These are phyloP conservation scores for Amia ocellicauda DNA, from an alignment of 2,113 vertebrate species.

Conservation along the genomic window DNA sequence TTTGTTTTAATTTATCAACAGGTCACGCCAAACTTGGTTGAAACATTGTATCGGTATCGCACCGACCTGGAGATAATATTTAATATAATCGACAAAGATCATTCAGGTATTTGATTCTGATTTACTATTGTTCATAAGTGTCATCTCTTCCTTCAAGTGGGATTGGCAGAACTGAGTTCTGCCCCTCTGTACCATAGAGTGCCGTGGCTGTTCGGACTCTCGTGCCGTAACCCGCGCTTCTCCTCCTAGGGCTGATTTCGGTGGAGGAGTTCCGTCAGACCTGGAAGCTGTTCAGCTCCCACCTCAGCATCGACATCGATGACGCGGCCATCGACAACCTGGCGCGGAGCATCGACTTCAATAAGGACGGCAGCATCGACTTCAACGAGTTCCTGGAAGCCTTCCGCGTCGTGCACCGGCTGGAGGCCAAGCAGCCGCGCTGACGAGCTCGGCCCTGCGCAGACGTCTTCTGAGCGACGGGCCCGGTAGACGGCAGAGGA, in stretches of 20 bases:
- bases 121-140: no score
- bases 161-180: no score
- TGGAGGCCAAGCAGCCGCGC: slow-evolving; percentile 58
- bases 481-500: slow-evolving; percentile 1
- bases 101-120: slow-evolving; percentile 75
- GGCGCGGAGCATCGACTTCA: slow-evolving; percentile 83
- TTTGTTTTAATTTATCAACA: slow-evolving; percentile 48
- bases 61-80: slow-evolving; percentile 90
- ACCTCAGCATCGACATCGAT: slow-evolving; percentile 67
- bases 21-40: slow-evolving; percentile 77
- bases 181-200: background rate
- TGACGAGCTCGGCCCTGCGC: slow-evolving; percentile 43
- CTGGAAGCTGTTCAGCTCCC: slow-evolving; percentile 87
- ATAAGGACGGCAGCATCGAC: slow-evolving; percentile 94
- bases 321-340: slow-evolving; percentile 77
- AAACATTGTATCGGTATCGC: slow-evolving; percentile 87
- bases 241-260: slow-evolving; percentile 82
- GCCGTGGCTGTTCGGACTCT: background rate
- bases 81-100: slow-evolving; percentile 89
- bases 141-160: no score
- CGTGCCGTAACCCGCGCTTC: background rate
- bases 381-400: slow-evolving; percentile 95
- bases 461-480: no score
- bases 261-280: slow-evolving; percentile 86
- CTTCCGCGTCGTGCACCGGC: slow-evolving; percentile 85